These are phyloP conservation scores for Hyles vespertilio DNA, from an alignment of 1,140 invertebrate species.

Conservation along the genomic window DNA sequence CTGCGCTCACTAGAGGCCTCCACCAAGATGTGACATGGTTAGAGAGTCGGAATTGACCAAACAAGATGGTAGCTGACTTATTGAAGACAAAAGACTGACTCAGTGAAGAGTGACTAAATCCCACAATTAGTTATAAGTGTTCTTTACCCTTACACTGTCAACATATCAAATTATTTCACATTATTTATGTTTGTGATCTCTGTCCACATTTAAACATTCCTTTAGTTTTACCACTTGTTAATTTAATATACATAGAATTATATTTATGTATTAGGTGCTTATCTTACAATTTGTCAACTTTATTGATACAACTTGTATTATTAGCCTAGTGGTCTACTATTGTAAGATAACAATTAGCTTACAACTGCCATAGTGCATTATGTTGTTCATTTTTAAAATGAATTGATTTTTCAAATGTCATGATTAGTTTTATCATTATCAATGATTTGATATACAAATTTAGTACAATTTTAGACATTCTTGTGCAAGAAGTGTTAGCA, in stretches of 20 bases:
- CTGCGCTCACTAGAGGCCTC: conserved; percentile 67
- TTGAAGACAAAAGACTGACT: conserved; percentile 57
- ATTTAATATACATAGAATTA: neutral
- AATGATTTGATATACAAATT: no score
- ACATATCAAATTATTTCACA: neutral
- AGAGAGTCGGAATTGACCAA: conserved; percentile 26
- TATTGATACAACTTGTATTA: conserved; percentile 19
- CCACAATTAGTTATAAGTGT: no score
- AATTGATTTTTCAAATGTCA: neutral
- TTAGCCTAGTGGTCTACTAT: conserved; percentile 10
- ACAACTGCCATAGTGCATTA: neutral
- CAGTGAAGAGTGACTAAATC: conserved; percentile 26
- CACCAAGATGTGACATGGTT: conserved; percentile 68
- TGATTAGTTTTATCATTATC: no score
- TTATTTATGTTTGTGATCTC: conserved; percentile 15
- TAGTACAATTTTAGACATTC: no score
- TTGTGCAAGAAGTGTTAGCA: no score
- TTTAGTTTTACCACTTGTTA: conserved; percentile 12
- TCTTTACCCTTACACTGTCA: no score
- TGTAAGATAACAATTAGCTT: neutral
- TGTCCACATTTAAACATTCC: conserved; percentile 21
- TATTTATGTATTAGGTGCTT: conserved; percentile 7
- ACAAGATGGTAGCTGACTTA: conserved; percentile 43
- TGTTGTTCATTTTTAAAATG: conserved; percentile 2
- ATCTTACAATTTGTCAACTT: conserved; percentile 2